These are phyloP conservation scores for Nothoprocta pentlandii DNA, from an alignment of 2,113 vertebrate species.

Conservation along the genomic window DNA sequence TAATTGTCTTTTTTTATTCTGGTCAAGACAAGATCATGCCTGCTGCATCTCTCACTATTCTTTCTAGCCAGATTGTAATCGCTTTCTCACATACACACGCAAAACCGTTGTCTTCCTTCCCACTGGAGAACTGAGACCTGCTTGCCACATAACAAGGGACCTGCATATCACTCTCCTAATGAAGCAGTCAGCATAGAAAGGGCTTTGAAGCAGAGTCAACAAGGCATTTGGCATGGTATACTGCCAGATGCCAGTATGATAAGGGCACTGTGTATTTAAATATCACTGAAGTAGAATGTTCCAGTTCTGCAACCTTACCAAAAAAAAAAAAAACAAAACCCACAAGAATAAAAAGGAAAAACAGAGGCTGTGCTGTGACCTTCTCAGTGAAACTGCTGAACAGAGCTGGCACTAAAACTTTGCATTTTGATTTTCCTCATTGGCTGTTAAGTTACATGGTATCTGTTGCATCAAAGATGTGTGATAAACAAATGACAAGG, in stretches of 20 bases:
- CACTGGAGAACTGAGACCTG: neutral
- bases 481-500: neutral
- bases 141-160: neutral
- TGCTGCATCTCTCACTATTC: neutral
- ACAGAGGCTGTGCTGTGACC: neutral
- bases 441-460: neutral
- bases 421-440: neutral
- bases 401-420: neutral
- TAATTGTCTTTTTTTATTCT: neutral
- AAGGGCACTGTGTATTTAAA: conserved; percentile 62
- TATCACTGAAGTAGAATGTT: conserved; percentile 17
- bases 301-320: conserved; percentile 9
- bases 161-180: neutral
- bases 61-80: neutral
- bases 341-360: neutral
- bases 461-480: neutral
- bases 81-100: neutral
- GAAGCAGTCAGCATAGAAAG: neutral
- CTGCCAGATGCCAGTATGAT: conserved; percentile 46
- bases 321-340: neutral
- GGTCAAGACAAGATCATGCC: neutral
- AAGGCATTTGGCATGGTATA: conserved; percentile 26
- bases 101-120: neutral
- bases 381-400: neutral
- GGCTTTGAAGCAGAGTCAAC: conserved; percentile 36